A percentile compares a stretch with the other conserved stretches of the same genome.
Conservation (phyloP, 2,113 vertebrate species). For the Morone saxatilis region DNA sequence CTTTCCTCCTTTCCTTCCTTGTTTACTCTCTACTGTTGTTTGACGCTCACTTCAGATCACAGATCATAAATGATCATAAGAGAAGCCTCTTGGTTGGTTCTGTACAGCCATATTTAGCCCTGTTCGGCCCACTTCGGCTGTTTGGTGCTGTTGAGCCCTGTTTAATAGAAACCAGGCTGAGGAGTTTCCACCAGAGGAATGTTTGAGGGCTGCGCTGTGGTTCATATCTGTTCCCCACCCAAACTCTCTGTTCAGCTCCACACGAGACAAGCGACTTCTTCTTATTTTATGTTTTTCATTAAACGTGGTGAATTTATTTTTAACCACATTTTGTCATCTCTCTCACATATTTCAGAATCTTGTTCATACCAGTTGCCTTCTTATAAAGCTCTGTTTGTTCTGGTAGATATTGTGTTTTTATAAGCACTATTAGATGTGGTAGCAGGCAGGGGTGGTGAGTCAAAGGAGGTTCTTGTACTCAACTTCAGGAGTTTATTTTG, state of each 20-base stretch:
- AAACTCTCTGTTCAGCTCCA: slow-evolving; percentile 20
- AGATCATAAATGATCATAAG: not conserved
- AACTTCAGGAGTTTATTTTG: no score
- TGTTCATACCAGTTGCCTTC: not conserved
- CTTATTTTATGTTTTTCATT: slow-evolving; percentile 45
- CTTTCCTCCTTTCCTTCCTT: not conserved
- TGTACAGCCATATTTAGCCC: not conserved
- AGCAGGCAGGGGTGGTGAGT: not conserved
- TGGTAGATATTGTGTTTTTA: not conserved
- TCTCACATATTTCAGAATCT: slow-evolving; percentile 10
- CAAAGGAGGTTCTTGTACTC: not conserved
- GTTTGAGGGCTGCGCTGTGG: slow-evolving; percentile 64
- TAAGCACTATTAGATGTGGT: not conserved
- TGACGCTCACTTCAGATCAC: not conserved
- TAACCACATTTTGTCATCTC: slow-evolving; percentile 22
- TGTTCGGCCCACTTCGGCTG: not conserved
- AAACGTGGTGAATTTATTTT: slow-evolving; percentile 41
- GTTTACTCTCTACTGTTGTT: not conserved
- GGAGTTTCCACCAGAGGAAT: slow-evolving; percentile 64
- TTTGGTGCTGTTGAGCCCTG: slow-evolving; percentile 25
- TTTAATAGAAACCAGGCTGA: slow-evolving; percentile 54
- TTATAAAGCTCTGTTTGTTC: slow-evolving; percentile 11
- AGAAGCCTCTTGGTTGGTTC: not conserved
- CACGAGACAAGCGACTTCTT: slow-evolving; percentile 34
- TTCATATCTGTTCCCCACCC: slow-evolving; percentile 63